Evolutionary conservation across 2,888 invertebrate species (phyloP), one percentile per base, ranked within the genome.

Genomic region (Epirrhoe alternata): DNA sequence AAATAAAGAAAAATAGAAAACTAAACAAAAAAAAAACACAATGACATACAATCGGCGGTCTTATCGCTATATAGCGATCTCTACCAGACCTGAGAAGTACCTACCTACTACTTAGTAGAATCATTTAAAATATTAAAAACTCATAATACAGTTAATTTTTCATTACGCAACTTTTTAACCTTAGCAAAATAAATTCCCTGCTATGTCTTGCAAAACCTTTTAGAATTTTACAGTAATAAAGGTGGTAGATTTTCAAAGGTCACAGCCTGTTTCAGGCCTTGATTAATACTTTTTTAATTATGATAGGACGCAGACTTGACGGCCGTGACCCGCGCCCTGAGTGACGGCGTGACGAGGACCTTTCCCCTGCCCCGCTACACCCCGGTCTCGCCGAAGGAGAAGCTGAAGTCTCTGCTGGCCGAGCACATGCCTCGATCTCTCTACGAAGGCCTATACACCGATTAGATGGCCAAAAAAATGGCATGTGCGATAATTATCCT

Each of bases 331-430:
- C 95, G 96, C 69, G 95, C 97, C 33, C 93, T 97, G 72, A 95
- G 95, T 68, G 97, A 97, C 84, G 95, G 97, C 62, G 95, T 97
- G 54, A 95, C 95, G 56, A 95, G 97, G 80, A 97, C 97, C 62
- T 97, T 97, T 93, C 97, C 97, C 17, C 94, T 97, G 88, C 93
- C 95, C 24, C 96, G 97, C 88, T 97, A 97, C 91, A 97, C 97
- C 3, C 97, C 97, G 0, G 96, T 97, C 51, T 96, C 96, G 0
- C 95, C 96, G 53, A 92, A 94, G 56, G 97, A 97, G 88, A 96
- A 97, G 83, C 88, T 97, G 57, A 97, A 97, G 92, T 96, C 96
- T 57, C 92, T 97, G 74, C 92, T 97, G 68, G 96, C 97, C 68
- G 97, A 97, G 79, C 97, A 97, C 86, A 94, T 97, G 84, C 96